These are phyloP conservation scores for Theonella swinhoei DNA, from an alignment of 37 sponge, comb jelly and placozoan genomes.

Conservation along the genomic window DNA sequence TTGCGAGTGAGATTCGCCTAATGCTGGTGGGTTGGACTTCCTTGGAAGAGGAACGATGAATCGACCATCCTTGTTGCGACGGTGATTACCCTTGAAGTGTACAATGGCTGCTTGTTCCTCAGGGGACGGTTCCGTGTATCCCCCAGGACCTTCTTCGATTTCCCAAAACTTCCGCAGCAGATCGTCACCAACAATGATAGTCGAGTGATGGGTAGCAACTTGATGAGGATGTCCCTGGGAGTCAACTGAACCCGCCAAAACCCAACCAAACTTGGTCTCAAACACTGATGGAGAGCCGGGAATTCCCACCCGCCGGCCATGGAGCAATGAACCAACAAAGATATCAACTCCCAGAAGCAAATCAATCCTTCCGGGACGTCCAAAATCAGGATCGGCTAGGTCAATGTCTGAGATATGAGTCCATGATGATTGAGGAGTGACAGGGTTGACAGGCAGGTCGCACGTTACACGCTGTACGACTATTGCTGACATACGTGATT, in stretches of 20 bases:
- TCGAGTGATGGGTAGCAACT: conserved; percentile 2
- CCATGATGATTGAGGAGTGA: conserved; percentile 17
- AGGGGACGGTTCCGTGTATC: too few species aligned
- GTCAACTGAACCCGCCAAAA: conserved; percentile 32
- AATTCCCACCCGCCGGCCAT: conserved; percentile 44
- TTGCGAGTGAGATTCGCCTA: too few species aligned
- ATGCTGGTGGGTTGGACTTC: background rate
- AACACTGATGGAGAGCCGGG: conserved; percentile 24
- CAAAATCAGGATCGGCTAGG: conserved; percentile 41
- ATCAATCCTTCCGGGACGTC: conserved; percentile 40
- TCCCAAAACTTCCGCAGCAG: conserved; percentile 46
- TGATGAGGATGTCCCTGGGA: background rate
- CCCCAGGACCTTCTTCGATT: conserved; percentile 23
- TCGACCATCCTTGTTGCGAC: conserved; percentile 11
- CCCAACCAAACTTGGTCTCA: conserved; percentile 51
- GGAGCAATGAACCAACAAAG: conserved; percentile 31
- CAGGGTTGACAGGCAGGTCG: conserved; percentile 28
- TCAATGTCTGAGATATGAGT: conserved; percentile 1
- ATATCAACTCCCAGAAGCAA: conserved; percentile 27
- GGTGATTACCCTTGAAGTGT: conserved; percentile 34
- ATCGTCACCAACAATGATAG: conserved; percentile 35
- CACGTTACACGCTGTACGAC: conserved; percentile 41
- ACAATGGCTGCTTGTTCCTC: too few species aligned
- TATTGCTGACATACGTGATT: conserved; percentile 8
- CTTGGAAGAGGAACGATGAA: conserved; percentile 39